Conservation (phyloP, 2,797 vertebrate species). For the Phrynocephalus forsythii region DNA sequence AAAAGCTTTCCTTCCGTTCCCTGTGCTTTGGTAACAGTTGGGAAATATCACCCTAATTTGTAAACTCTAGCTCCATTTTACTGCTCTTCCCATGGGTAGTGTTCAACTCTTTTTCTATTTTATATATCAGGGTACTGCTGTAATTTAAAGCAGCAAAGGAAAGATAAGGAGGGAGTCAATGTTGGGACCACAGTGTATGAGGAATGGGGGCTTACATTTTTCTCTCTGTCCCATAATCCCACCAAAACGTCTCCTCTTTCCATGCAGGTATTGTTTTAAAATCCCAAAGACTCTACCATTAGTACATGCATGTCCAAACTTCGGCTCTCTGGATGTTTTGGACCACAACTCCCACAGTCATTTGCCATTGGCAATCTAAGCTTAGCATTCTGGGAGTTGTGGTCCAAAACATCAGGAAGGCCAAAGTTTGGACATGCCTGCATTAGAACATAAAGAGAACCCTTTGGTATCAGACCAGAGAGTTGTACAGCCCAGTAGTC, state of each 20-base stretch:
- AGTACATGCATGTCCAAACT: background rate
- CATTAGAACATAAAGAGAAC: no score
- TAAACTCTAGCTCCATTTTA: background rate
- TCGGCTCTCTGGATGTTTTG: no score
- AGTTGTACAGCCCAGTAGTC: no score
- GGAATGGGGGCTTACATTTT: background rate
- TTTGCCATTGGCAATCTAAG: no score
- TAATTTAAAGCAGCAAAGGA: background rate
- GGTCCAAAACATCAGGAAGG: no score
- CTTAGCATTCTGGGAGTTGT: no score
- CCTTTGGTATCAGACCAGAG: no score
- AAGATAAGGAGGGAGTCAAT: background rate
- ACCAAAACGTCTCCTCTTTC: background rate
- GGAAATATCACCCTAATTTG: background rate
- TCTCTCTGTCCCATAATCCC: background rate
- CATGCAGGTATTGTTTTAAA: background rate
- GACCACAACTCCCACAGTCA: no score
- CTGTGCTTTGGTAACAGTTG: background rate
- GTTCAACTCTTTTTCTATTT: background rate
- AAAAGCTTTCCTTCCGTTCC: background rate
- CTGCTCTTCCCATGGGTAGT: background rate
- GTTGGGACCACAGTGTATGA: background rate
- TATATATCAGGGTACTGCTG: background rate
- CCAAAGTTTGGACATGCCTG: no score
- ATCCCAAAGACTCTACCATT: background rate